phyloP scores from a whole-genome alignment of 2,113 vertebrate species.

The Dendrocopos noguchii region DNA sequence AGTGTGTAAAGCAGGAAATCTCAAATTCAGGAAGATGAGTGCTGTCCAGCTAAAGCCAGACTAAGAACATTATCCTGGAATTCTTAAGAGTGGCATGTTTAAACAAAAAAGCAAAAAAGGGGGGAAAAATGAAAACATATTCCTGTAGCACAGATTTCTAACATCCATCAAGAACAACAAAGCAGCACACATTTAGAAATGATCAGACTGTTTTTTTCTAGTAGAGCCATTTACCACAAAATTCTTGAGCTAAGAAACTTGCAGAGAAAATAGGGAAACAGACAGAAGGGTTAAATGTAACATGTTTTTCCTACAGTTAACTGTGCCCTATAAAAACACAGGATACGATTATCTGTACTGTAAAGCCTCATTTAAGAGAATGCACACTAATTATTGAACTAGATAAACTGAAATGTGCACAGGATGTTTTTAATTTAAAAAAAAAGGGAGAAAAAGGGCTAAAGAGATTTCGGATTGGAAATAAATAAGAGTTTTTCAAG shows the following conservation, averaged over 20 bases:
- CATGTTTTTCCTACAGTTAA: background rate
- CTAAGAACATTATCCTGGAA: background rate
- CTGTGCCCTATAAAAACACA: background rate
- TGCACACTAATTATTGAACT: background rate
- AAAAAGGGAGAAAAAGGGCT: background rate
- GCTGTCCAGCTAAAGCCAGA: background rate
- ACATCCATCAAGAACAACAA: background rate
- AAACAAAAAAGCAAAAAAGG: background rate
- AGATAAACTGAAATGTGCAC: background rate
- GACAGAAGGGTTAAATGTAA: background rate
- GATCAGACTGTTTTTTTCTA: background rate
- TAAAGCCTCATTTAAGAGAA: background rate
- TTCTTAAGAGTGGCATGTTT: background rate
- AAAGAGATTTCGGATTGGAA: constrained; percentile 1
- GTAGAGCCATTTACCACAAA: background rate
- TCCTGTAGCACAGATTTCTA: background rate
- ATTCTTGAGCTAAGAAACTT: background rate
- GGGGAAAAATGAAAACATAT: background rate
- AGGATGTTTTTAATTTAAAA: background rate
- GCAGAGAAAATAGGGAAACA: background rate
- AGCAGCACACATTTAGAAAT: background rate
- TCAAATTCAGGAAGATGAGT: constrained; percentile 1
- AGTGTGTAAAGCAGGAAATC: background rate
- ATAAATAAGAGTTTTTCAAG: constrained; percentile 5
- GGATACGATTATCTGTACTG: background rate